Conservation (phyloP, 92 coral and sea anemone species). For the Chrysogorgia sp. region DNA sequence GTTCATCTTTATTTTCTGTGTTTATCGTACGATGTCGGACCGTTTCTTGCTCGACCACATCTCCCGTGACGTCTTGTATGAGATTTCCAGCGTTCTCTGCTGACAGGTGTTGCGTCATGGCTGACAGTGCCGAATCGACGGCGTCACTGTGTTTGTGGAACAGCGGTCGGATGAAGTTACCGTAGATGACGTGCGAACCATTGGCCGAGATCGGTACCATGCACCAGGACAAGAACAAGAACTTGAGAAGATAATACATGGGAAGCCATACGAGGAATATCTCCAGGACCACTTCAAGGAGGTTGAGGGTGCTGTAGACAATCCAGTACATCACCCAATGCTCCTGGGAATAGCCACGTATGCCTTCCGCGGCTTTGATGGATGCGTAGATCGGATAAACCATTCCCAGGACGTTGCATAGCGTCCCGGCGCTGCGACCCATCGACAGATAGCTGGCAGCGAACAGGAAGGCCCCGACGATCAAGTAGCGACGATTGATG, state of each 20-base stretch:
- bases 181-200: conserved; percentile 77
- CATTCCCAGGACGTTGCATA: conserved; percentile 80
- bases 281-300: conserved; percentile 76
- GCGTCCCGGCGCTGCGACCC: conserved; percentile 83
- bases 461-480: conserved; percentile 67
- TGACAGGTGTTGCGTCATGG: conserved; percentile 71
- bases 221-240: conserved; percentile 85
- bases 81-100: conserved; percentile 4
- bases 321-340: conserved; percentile 97
- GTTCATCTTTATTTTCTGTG: background rate
- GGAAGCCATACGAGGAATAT: conserved; percentile 88
- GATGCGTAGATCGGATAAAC: conserved; percentile 87
- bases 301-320: conserved; percentile 75
- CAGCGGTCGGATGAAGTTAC: conserved; percentile 74
- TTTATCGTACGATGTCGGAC: background rate
- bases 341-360: conserved; percentile 55
- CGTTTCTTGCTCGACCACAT: background rate
- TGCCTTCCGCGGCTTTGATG: conserved; percentile 79
- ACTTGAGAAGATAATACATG: conserved; percentile 80
- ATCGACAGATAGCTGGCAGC: conserved; percentile 77
- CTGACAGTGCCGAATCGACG: conserved; percentile 74
- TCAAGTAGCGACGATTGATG: conserved; percentile 68
- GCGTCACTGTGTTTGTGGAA: conserved; percentile 79
- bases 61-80: background rate
- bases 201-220: conserved; percentile 85